phyloP scores from a whole-genome alignment of 2,113 vertebrate species.

The Desmodus rotundus region DNA sequence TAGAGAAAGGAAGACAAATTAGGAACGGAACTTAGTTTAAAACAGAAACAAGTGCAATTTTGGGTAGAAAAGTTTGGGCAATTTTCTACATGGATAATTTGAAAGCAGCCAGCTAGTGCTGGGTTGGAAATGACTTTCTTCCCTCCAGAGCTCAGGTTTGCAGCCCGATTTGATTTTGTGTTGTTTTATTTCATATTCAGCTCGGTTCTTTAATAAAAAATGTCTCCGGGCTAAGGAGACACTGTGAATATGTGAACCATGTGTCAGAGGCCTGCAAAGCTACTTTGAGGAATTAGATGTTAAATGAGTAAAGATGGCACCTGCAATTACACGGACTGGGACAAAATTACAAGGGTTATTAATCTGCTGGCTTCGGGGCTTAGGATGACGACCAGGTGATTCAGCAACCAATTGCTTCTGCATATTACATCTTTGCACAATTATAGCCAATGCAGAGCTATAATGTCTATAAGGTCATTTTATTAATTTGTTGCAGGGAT shows the following conservation, averaged over 20 bases:
- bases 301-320: slow-evolving; percentile 61
- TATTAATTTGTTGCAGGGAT: slow-evolving; percentile 56
- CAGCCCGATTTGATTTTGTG: slow-evolving; percentile 35
- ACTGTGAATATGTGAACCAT: not conserved
- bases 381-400: slow-evolving; percentile 39
- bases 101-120: slow-evolving; percentile 54
- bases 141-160: slow-evolving; percentile 21
- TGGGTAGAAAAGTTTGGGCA: slow-evolving; percentile 60
- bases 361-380: slow-evolving; percentile 61
- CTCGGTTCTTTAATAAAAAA: slow-evolving; percentile 52
- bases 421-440: slow-evolving; percentile 14
- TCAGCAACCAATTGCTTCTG: slow-evolving; percentile 47
- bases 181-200: slow-evolving; percentile 46
- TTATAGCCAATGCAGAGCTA: slow-evolving; percentile 30
- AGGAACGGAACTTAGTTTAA: slow-evolving; percentile 72
- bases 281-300: slow-evolving; percentile 61
- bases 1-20: slow-evolving; percentile 64
- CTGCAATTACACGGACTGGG: slow-evolving; percentile 47
- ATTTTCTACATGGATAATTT: slow-evolving; percentile 77
- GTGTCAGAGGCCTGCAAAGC: slow-evolving; percentile 37
- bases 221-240: slow-evolving; percentile 14
- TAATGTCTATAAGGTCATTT: slow-evolving; percentile 17
- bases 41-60: slow-evolving; percentile 74
- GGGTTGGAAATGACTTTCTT: slow-evolving; percentile 33
- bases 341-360: slow-evolving; percentile 68